Evolutionary conservation across 2,113 vertebrate genomes (phyloP), one percentile per base, ranked within the genome.

Genomic region (Chaetura pelagica): DNA sequence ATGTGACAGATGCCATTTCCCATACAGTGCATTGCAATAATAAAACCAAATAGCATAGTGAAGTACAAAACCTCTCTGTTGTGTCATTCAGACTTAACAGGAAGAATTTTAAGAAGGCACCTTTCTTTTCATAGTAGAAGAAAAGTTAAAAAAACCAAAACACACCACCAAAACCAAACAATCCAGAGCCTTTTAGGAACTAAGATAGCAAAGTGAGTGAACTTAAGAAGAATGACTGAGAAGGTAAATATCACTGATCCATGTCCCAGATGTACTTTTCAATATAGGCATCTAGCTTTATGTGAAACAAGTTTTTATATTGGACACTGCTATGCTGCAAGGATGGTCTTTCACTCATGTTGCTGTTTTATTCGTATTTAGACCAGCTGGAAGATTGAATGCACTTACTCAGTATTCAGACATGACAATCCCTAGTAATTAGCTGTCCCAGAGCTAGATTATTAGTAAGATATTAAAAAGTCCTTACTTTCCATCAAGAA

Each of bases 401-500:
- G 62, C 38, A 40, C 32, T 79, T 48, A 87, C 90, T 96, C 85
- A 64, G 85, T 49, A 89, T 91, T 96, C 92, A 95, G 93, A 62
- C 76, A 40, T 49, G 77, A 76, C 93, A 93, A 59, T 85, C 69
- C 38, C 73, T 73, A 74, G 83, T 94, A 96, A 97, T 94, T 96
- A 96, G 91, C 76, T 87, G 91, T 95, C 93, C 90, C 93, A 86
- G 84, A 78, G 72, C 93, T 96, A 90, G 85, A 80, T 93, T 96
- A 97, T 90, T 82, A 94, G 87, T 69, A 94, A 93, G 71, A 66
- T 89, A 93, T 75, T 92, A 96, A 91, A 66, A 92, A 89, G 74
- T 95, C 74, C 88, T 63, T 87, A 69, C 92, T 96, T 97, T 94
- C 84, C 81, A 92, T 95, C 95, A 96, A 96, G 93, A 96, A 95